These are phyloP conservation scores for Oasisia sp. DNA, from an alignment of 2,888 invertebrate species.

Conservation along the genomic window DNA sequence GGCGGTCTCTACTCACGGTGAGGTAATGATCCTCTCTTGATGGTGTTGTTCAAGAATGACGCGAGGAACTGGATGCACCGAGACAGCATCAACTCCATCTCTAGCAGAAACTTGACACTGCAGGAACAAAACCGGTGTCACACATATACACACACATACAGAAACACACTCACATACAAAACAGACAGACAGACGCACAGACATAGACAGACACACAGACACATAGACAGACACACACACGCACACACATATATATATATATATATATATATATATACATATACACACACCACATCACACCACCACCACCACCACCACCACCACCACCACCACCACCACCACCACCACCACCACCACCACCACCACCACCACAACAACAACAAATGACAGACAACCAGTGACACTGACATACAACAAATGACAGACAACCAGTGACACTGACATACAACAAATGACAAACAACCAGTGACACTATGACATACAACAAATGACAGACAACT, in stretches of 20 bases:
- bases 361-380: no score
- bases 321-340: no score
- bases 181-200: background rate
- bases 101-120: conserved; percentile 44
- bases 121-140: background rate
- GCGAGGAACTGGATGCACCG: conserved; percentile 60
- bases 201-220: no score
- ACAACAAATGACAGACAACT: background rate
- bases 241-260: no score
- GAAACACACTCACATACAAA: background rate
- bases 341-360: no score
- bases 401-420: background rate
- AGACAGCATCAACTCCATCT: conserved; percentile 58
- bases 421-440: background rate
- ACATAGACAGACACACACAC: background rate
- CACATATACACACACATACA: background rate
- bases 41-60: conserved; percentile 59
- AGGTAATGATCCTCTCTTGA: conserved; percentile 62
- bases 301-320: no score
- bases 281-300: no score
- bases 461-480: no score
- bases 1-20: conserved; percentile 41
- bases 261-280: no score
- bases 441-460: background rate
- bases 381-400: background rate